Conservation (phyloP, 2,113 vertebrate species). For the Sturnus vulgaris region DNA sequence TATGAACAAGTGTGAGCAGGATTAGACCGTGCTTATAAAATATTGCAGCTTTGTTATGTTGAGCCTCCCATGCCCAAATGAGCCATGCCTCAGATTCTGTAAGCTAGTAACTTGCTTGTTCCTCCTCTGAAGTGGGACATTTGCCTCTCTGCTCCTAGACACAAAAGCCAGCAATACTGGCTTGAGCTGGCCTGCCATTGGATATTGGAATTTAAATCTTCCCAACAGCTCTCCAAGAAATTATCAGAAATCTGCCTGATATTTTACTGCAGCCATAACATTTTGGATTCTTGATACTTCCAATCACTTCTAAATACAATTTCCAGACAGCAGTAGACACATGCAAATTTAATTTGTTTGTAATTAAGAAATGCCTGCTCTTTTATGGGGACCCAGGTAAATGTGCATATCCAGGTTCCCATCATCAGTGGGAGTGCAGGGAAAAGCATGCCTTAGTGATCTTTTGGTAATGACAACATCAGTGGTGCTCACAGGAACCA, state of each 20-base stretch:
- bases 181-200: neutral
- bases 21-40: neutral
- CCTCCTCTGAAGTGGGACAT: neutral
- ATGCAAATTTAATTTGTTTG: neutral
- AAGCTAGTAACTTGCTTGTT: neutral
- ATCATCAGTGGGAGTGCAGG: accelerated
- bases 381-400: neutral
- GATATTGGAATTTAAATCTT: neutral
- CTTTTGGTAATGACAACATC: neutral
- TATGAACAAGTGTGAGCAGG: neutral
- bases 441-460: neutral
- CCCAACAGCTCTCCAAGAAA: neutral
- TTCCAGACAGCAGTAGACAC: neutral
- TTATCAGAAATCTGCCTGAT: neutral
- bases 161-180: neutral
- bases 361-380: neutral
- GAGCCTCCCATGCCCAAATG: neutral
- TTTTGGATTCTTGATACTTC: neutral
- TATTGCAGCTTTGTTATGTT: neutral
- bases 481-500: neutral
- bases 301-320: neutral
- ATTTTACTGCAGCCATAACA: neutral
- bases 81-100: neutral
- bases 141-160: neutral
- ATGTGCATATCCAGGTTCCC: neutral